Conservation (phyloP, 2,888 invertebrate genomes). For the Himalopsyche anomala region DNA sequence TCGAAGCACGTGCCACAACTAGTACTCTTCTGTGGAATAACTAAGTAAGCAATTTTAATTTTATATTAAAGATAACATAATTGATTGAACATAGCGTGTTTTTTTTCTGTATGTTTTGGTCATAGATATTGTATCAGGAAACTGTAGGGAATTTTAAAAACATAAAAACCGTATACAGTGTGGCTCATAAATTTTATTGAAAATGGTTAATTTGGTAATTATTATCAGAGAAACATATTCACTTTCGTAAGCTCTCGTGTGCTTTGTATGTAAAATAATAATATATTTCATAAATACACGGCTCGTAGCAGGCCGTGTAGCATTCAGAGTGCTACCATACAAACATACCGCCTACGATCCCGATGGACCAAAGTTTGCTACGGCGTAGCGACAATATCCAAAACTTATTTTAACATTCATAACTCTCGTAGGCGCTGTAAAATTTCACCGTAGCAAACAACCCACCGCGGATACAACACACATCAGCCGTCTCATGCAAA, state of each 20-base stretch:
- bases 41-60: too few relatives aligned
- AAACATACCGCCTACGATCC: slow-evolving; percentile 47
- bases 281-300: slow-evolving; percentile 9
- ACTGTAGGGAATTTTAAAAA: too few relatives aligned
- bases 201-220: background rate
- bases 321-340: slow-evolving; percentile 21
- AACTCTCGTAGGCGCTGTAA: slow-evolving; percentile 79
- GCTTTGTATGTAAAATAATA: slow-evolving; percentile 14
- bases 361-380: slow-evolving; percentile 76
- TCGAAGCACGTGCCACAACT: too few relatives aligned
- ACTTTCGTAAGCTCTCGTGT: background rate
- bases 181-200: background rate
- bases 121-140: too few relatives aligned
- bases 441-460: slow-evolving; percentile 72
- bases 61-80: too few relatives aligned
- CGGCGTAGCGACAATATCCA: slow-evolving; percentile 79
- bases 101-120: too few relatives aligned
- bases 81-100: too few relatives aligned
- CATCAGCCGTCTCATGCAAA: slow-evolving; percentile 70
- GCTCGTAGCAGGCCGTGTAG: background rate
- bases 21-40: too few relatives aligned
- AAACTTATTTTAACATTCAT: slow-evolving; percentile 79
- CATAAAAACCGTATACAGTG: too few relatives aligned
- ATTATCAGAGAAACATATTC: slow-evolving; percentile 21
- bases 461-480: slow-evolving; percentile 68